Conservation (phyloP, 2,888 invertebrate genomes). For the Andrena bucephala region DNA sequence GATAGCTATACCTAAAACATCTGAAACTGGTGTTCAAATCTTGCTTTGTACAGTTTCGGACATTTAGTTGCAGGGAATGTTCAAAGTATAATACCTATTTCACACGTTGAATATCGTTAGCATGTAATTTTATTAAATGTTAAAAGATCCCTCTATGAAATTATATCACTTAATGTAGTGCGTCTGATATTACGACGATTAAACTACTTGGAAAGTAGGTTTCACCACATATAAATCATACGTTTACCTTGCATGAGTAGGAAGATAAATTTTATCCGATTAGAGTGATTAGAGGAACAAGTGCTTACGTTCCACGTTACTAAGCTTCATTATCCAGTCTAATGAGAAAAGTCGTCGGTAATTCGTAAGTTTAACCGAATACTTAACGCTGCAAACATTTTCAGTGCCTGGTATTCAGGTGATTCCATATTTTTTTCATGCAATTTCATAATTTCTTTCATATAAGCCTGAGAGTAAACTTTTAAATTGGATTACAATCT, state of each 20-base stretch:
- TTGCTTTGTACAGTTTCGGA: too few species aligned
- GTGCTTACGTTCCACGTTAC: neutral
- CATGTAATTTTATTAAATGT: too few species aligned
- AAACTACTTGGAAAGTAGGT: neutral
- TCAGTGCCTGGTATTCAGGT: neutral
- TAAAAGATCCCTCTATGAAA: neutral
- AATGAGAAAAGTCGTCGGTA: neutral
- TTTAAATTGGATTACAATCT: too few species aligned
- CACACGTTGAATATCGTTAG: too few species aligned
- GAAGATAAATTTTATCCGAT: neutral
- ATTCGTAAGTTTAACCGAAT: neutral
- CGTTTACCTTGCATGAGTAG: neutral
- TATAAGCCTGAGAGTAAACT: too few species aligned
- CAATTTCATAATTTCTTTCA: neutral
- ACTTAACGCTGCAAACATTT: neutral
- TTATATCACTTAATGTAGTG: neutral
- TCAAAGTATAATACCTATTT: too few species aligned
- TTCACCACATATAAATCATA: neutral
- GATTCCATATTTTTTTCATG: neutral
- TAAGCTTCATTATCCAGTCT: neutral
- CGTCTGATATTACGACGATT: neutral
- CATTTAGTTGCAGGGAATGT: too few species aligned
- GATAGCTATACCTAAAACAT: too few species aligned
- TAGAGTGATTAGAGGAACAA: neutral
- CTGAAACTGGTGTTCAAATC: too few species aligned